Conservation (phyloP, 1,140 invertebrate species). For the Lanistes nyassanus region DNA sequence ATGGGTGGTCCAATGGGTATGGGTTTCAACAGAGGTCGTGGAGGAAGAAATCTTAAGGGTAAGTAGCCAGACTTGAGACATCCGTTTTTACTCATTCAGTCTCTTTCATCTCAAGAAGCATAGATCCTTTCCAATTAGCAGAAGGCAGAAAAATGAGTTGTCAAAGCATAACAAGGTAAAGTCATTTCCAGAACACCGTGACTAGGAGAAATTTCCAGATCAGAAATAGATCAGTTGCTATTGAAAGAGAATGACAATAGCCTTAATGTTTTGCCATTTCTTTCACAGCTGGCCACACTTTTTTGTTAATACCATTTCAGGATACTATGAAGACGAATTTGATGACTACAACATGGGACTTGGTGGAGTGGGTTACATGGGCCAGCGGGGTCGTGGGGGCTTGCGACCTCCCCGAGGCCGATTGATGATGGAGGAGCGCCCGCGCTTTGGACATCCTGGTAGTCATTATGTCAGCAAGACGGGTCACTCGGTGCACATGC, state of each 20-base stretch:
- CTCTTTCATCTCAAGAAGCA: too few species aligned
- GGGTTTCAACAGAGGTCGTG: constrained; percentile 52
- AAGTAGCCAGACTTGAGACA: too few species aligned
- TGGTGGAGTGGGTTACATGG: constrained; percentile 46
- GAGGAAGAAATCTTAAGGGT: constrained; percentile 74
- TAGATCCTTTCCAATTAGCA: too few species aligned
- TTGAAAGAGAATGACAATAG: too few species aligned
- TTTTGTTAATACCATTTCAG: constrained; percentile 42
- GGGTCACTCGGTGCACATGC: constrained; percentile 81
- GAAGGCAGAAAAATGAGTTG: too few species aligned
- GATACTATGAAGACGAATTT: constrained; percentile 69
- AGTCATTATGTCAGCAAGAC: constrained; percentile 61
- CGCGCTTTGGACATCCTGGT: constrained; percentile 48
- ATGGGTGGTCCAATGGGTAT: constrained; percentile 24
- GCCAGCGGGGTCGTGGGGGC: constrained; percentile 27
- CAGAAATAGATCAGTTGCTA: too few species aligned
- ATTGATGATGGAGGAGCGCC: constrained; percentile 56
- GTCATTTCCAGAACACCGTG: too few species aligned
- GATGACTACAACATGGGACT: constrained; percentile 61
- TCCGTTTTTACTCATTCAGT: too few species aligned
- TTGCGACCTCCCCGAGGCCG: constrained; percentile 21
- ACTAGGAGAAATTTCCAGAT: too few species aligned
- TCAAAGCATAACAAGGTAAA: too few species aligned
- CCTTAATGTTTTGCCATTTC: too few species aligned
- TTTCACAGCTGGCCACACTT: background rate